Evolutionary conservation across 30 jellyfish, hydroid and myxozoan genomes (phyloP).

Genomic region (Turritopsis rubra): DNA sequence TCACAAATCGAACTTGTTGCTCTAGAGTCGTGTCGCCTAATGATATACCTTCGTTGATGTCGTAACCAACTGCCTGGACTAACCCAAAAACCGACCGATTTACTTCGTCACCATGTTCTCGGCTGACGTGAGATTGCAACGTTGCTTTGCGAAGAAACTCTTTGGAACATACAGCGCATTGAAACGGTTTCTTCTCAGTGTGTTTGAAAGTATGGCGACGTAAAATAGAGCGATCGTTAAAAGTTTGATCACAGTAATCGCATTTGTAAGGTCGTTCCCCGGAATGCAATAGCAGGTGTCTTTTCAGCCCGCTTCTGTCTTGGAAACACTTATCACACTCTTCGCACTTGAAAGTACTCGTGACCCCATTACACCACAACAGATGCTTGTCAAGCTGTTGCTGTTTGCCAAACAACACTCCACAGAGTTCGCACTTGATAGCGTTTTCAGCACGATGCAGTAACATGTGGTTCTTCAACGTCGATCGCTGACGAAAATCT

Average conservation of each 20-base stretch:
- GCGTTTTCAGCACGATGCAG: constrained; percentile 31
- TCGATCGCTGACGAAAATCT: constrained; percentile 44
- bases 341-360: constrained; percentile 20
- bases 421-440: constrained; percentile 28
- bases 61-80: constrained; percentile 23
- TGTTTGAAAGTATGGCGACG: constrained; percentile 21
- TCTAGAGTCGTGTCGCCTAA: constrained; percentile 14
- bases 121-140: constrained; percentile 24
- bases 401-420: constrained; percentile 19
- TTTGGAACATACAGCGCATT: constrained; percentile 24
- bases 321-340: constrained; percentile 27
- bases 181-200: constrained; percentile 29
- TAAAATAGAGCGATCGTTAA: constrained; percentile 11
- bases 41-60: constrained; percentile 19
- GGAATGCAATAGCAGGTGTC: constrained; percentile 27
- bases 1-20: constrained; percentile 28
- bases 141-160: constrained; percentile 35
- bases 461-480: constrained; percentile 42
- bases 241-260: constrained; percentile 11
- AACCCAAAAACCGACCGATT: constrained; percentile 11
- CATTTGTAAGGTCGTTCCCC: constrained; percentile 26
- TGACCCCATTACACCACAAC: constrained; percentile 19
- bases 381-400: constrained; percentile 21
- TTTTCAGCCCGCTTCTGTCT: constrained; percentile 12
- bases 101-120: constrained; percentile 33